Base-by-base conservation (phyloP, 1,140 invertebrate species). In the Drosophila tsacasi region DNA sequence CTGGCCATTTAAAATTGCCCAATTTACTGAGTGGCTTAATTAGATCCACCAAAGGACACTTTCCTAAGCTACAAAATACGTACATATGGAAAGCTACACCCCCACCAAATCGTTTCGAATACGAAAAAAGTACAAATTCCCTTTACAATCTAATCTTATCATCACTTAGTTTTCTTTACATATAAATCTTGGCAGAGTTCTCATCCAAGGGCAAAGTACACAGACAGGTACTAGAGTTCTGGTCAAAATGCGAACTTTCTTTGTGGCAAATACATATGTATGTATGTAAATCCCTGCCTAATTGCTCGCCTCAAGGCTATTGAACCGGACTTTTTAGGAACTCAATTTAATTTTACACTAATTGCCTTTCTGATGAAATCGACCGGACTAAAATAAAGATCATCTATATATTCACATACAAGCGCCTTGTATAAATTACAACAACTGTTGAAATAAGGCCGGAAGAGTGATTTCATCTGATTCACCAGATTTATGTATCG, bases 141-240 rank as follows among this genome's bases (percentile, higher is more conserved):
- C 40, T 61, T 55, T 64, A 64, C 54, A 80, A 86, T 87, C 83
- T 86, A 69, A 86, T 84, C 83, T 81, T 39, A 64, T 68, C 64
- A 37, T 39, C n/a, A 25, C 39, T 35, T 19, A 32, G 27, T 50
- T 68, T 35, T 21, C 21, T 35, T 62, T 66, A 76, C 50, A 78
- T 57, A 69, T 69, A 78, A 68, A 76, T 76, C 75, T 76, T 66
- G n/a, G 25, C 47, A 55, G 54, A 55, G 40, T 25, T 39, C n/a
- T 55, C 17, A 27, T 37, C 27, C 30, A 46, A 75, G 54, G 42
- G 54, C 40, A 69, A 62, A 69, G 47, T 66, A 54, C 58, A 27
- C 25, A 17, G 54, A 39, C 39, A 39, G 44, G 15, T 19, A 64
- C 10, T 42, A 30, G 10, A 44, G 44, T 12, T 64, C 17, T 25